Evolutionary conservation across 2,797 vertebrate genomes (phyloP), one percentile per base, ranked within the genome.

Genomic region (Malurus leucopterus): DNA sequence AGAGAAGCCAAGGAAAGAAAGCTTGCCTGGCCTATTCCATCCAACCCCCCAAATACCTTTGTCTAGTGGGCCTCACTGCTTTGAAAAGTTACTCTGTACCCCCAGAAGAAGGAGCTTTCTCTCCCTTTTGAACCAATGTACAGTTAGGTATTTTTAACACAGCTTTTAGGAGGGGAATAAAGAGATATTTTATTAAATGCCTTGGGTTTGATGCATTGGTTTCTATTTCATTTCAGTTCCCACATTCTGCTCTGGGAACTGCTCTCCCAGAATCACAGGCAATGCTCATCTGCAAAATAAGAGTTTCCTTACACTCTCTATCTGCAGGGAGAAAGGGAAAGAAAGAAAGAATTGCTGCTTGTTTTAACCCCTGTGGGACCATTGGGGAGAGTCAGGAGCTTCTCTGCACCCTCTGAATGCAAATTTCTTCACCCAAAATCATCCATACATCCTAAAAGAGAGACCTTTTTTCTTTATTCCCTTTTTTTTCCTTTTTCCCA

Each of bases 21-120:
- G 78, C 97, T 99, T 5, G 99, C 99, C 15, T 99, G 99, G 99
- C 98, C 99, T 32, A 98, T 98, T 57, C 98, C 98, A 6, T 96
- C 98, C 72, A 99, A 99, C 69, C 98, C 99, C 16, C 98, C 98
- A 4, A 99, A 99, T 61, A 99, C 99, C 0, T 99, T 99, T 92
- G 98, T 99, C 75, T 99, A 89, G 92, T 58, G 77, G 84, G 44
- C 46, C 68, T 51, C 47, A 29, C 41, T 71, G 40, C 55, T 92
- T 92, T 72, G 36, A 72, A 32, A 57, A 70, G 29, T 38, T 75
- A 63, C 61, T 41, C 51, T 26, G 44, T 20, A n/a, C 10, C 34
- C 71, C 26, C 68, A 70, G 65, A 92, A 82, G 62, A 76, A 92
- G 89, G 54, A 84, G 5, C 26, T 89, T 94, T 82, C 55, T 50